phyloP scores from a whole-genome alignment of 1,140 invertebrate species.

The Panagrolaimus sp. region DNA sequence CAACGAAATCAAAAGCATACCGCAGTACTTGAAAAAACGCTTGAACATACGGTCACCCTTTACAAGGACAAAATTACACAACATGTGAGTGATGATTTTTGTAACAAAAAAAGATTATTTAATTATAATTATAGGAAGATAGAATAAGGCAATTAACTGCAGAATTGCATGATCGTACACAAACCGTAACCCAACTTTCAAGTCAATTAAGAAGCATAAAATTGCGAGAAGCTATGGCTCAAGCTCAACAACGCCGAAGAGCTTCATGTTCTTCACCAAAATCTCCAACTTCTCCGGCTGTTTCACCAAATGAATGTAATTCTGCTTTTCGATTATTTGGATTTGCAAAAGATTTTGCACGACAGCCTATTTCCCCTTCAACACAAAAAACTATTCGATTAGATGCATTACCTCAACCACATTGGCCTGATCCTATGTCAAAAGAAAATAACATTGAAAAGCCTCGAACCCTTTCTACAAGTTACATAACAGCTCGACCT shows the following conservation, averaged over 20 bases:
- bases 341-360: neutral
- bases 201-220: constrained; percentile 15
- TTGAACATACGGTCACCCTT: neutral
- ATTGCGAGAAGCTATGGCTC: constrained; percentile 21
- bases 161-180: constrained; percentile 18
- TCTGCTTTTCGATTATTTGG: neutral
- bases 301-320: neutral
- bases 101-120: neutral
- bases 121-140: constrained; percentile 13
- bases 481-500: constrained; percentile 1
- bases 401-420: constrained; percentile 13
- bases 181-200: constrained; percentile 22
- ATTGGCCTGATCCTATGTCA: neutral
- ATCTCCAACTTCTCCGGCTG: constrained; percentile 14
- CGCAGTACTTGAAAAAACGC: neutral
- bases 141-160: constrained; percentile 14
- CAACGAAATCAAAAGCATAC: neutral
- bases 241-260: constrained; percentile 20
- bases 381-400: constrained; percentile 4
- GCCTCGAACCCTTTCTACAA: constrained; percentile 3
- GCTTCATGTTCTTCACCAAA: constrained; percentile 15
- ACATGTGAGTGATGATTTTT: constrained; percentile 12
- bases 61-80: constrained; percentile 16
- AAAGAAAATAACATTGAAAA: constrained; percentile 14
- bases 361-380: constrained; percentile 1